phyloP scores from a whole-genome alignment of 2,797 vertebrate species.

The Capromys pilorides region DNA sequence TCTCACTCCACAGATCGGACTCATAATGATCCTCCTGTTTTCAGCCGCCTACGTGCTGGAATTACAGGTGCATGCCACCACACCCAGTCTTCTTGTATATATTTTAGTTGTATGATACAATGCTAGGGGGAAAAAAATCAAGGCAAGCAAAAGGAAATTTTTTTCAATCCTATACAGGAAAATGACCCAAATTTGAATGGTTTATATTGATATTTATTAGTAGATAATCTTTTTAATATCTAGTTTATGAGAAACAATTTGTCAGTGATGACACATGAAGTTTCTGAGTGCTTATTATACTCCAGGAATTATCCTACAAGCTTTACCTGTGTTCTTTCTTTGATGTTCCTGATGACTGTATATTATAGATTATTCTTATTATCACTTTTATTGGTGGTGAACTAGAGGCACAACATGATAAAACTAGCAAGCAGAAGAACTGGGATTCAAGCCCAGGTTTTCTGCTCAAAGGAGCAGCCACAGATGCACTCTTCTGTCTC shows the following conservation, averaged over 20 bases:
- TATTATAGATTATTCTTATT: not conserved
- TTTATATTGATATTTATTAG: constrained; percentile 1
- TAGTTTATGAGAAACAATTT: not conserved
- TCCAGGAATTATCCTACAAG: not conserved
- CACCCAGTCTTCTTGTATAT: not conserved
- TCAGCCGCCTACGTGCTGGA: no score
- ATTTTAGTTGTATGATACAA: not conserved
- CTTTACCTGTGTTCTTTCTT: not conserved
- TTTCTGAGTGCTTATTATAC: not conserved
- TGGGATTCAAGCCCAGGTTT: not conserved
- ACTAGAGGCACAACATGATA: not conserved
- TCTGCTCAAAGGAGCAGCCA: not conserved
- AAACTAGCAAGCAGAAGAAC: not conserved
- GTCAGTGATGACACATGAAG: not conserved
- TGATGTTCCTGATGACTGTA: not conserved
- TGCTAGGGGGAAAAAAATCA: constrained; percentile 30
- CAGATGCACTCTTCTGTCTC: not conserved
- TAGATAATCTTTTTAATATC: not conserved
- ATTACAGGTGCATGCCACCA: no score
- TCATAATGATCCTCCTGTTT: no score
- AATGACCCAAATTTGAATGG: not conserved
- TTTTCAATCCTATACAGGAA: not conserved
- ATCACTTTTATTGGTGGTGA: not conserved
- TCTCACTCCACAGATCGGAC: no score
- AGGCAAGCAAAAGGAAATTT: not conserved